Evolutionary conservation across 2,797 vertebrate genomes (phyloP), one percentile per base, ranked within the genome.

Genomic region (Sebastes jordani): DNA sequence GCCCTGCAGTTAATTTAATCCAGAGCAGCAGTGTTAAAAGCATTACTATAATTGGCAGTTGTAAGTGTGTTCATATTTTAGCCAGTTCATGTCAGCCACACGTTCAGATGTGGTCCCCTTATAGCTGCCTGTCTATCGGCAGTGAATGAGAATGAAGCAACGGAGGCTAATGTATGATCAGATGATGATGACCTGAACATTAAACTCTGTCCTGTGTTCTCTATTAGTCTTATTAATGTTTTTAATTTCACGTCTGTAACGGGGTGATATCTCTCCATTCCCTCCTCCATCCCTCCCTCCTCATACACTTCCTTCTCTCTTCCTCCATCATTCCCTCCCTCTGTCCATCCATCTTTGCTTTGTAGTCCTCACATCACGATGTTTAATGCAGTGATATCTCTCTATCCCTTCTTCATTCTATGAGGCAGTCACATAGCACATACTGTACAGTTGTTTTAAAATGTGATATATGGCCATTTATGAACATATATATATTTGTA

Each of bases 1-100:
- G 52, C 92, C 20, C 29, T 73, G 66, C 91, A 95, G 95, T 78
- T 81, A 63, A 81, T 78, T 80, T 42, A 54, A 78, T 63, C 60
- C 61, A 46, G 49, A 78, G 56, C 52, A 36, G 67, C 63, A 3
- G 70, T 56, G 64, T 67, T 71, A 65, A 88, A 97, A 96, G 96
- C 96, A 96, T 97, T 96, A 96, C 92, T 90, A 78, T 96, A 96
- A 96, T 96, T 96, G 95, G 91, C 84, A 92, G 93, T 90, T 91
- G 88, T 91, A 91, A 93, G 93, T 76, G 82, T 81, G 84, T 88
- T 92, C 94, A 93, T 95, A 92, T 96, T 96, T 96, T 92, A 94
- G 70, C 42, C 68, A 82, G 82, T 72, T 84, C 86, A 82, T 88
- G 91, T 88, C 91, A 90, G 91, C 87, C 89, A 67, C 82, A 74